A percentile compares a stretch with the other conserved stretches of the same genome.
phyloP scores from a whole-genome alignment of 2,113 vertebrate genomes.

The Micronycteris hirsuta region DNA sequence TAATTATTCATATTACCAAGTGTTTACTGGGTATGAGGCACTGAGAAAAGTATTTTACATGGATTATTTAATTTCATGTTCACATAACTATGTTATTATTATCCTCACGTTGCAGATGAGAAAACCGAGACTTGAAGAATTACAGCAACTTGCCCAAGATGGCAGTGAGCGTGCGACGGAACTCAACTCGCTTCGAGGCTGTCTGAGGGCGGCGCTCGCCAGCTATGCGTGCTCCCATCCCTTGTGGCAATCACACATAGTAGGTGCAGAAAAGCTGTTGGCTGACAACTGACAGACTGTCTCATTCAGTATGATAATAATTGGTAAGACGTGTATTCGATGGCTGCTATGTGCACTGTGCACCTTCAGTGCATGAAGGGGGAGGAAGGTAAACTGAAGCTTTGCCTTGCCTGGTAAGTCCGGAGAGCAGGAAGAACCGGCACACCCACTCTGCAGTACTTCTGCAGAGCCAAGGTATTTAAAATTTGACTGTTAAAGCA shows the following conservation, averaged over 20 bases:
- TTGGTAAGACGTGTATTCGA: neutral
- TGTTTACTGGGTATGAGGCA: neutral
- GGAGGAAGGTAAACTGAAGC: neutral
- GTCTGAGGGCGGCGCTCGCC: neutral
- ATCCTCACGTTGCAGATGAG: conserved; percentile 12
- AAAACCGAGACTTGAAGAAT: neutral
- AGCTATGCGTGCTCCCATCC: neutral
- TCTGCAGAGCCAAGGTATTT: neutral
- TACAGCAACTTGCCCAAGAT: neutral
- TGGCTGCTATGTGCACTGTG: neutral
- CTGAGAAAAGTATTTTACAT: neutral
- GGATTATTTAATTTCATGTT: conserved; percentile 3
- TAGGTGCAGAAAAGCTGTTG: conserved; percentile 22
- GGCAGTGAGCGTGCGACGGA: neutral
- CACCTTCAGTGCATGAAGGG: neutral
- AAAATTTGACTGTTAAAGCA: neutral
- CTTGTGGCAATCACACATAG: neutral
- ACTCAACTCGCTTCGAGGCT: neutral
- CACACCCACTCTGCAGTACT: neutral
- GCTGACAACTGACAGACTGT: neutral
- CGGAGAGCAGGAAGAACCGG: neutral
- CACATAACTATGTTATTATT: neutral
- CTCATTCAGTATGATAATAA: neutral
- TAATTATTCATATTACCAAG: conserved; percentile 17
- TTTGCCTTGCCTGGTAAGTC: neutral